These are phyloP conservation scores for Amiota minor DNA, from an alignment of 2,888 invertebrate genomes.

Conservation along the genomic window DNA sequence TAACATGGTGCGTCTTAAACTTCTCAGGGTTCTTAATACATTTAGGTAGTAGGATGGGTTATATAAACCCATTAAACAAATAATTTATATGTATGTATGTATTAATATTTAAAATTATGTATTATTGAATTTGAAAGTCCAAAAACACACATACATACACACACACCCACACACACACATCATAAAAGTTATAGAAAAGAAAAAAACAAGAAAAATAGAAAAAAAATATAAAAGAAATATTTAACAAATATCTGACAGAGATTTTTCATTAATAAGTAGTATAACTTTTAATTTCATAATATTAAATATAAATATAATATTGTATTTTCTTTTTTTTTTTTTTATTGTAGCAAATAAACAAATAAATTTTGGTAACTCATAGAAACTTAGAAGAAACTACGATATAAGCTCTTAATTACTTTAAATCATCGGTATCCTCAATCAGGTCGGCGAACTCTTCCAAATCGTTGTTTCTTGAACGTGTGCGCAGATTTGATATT, in stretches of 20 bases:
- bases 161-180: conserved; percentile 31
- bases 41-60: conserved; percentile 6
- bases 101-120: conserved; percentile 13
- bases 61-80: conserved; percentile 21
- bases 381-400: conserved; percentile 74
- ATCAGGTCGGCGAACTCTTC: conserved; percentile 74
- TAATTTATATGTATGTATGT: not conserved
- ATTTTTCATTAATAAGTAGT: not conserved
- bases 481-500: conserved; percentile 72
- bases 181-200: conserved; percentile 26
- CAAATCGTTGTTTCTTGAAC: conserved; percentile 73
- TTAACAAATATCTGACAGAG: not conserved
- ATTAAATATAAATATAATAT: too few species aligned
- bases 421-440: conserved; percentile 74
- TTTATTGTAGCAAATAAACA: not conserved
- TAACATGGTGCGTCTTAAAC: conserved; percentile 70
- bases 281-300: not conserved
- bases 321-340: not conserved
- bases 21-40: conserved; percentile 68
- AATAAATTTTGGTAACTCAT: conserved; percentile 59
- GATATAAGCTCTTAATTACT: conserved; percentile 75
- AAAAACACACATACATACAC: conserved; percentile 30
- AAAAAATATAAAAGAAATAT: conserved; percentile 22
- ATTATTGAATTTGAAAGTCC: conserved; percentile 27
- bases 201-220: conserved; percentile 26